Base-by-base conservation (phyloP, 2,888 invertebrate genomes). In the Fissipunctia ypsillon region DNA sequence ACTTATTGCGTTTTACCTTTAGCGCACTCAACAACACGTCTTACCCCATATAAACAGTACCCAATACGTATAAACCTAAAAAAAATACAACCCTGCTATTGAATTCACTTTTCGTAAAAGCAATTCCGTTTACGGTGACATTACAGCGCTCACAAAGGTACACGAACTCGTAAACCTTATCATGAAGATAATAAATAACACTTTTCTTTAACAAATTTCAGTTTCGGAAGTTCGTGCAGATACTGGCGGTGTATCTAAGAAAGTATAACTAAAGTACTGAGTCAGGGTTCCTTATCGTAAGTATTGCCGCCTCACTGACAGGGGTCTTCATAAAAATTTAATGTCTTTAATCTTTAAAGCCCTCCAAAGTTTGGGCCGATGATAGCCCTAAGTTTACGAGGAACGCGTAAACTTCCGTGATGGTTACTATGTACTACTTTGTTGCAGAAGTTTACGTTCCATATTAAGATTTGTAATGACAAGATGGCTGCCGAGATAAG, bases 301-400 rank as follows among this genome's bases (percentile, higher is more conserved):
- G 84, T 84, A 88, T 88, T 89, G 89, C 90, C 91, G 91, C 89
- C 89, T 90, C 91, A 92, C 87, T 92, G 92, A 92, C 91, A 92
- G 93, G 92, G 93, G 93, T 92, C 90, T 92, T 91, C 93, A 93
- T 93, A 94, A 94, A 94, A 94, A 92, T 94, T 92, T 94, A 94
- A 95, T 92, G 90, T 89, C 89, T 91, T 92, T 94, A 94, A 94
- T 95, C 93, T 94, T 94, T 93, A 92, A 93, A 92, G 90, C 92
- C 89, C 89, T 91, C 84, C 90, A 88, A 94, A 93, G 88, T 94
- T 93, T 90, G 91, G 93, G 91, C 89, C 87, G 87, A 90, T 91
- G 92, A 93, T 92, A 92, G 91, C 90, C 89, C 84, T 88, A 80
- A 90, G 82, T 93, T 94, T 93, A 94, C 92, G 94, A 91, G 84